A percentile compares a stretch with the other conserved stretches of the same genome.
Conservation (phyloP, 2,888 invertebrate genomes). For the Himalopsyche kuldschensis region DNA sequence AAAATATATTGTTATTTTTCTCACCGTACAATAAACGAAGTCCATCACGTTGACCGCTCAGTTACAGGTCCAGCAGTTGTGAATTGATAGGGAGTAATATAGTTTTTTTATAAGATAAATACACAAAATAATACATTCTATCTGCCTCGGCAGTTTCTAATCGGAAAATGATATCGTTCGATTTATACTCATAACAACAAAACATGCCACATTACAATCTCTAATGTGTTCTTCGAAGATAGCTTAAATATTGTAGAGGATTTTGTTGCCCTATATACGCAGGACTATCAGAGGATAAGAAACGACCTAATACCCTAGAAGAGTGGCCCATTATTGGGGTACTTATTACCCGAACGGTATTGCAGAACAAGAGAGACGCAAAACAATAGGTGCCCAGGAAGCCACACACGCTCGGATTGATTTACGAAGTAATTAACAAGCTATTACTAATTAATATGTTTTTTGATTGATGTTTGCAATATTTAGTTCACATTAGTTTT, state of each 20-base stretch:
- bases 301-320: conserved; percentile 20
- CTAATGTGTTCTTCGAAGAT: neutral
- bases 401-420: neutral
- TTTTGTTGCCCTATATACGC: neutral
- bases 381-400: neutral
- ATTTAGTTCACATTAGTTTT: too few relatives aligned
- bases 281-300: conserved; percentile 14
- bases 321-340: conserved; percentile 21
- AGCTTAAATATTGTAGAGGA: neutral
- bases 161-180: neutral
- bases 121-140: too few relatives aligned
- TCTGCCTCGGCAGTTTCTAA: neutral
- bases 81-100: too few relatives aligned
- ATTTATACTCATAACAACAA: neutral
- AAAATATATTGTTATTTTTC: too few relatives aligned
- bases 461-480: too few relatives aligned
- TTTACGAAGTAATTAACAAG: neutral
- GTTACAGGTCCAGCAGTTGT: too few relatives aligned
- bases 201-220: neutral
- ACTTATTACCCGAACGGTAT: conserved; percentile 13
- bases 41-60: too few relatives aligned
- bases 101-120: too few relatives aligned
- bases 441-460: neutral
- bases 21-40: too few relatives aligned
- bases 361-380: neutral